Evolutionary conservation across 2,888 invertebrate genomes (phyloP).

Genomic region (Drosophila koepferae): DNA sequence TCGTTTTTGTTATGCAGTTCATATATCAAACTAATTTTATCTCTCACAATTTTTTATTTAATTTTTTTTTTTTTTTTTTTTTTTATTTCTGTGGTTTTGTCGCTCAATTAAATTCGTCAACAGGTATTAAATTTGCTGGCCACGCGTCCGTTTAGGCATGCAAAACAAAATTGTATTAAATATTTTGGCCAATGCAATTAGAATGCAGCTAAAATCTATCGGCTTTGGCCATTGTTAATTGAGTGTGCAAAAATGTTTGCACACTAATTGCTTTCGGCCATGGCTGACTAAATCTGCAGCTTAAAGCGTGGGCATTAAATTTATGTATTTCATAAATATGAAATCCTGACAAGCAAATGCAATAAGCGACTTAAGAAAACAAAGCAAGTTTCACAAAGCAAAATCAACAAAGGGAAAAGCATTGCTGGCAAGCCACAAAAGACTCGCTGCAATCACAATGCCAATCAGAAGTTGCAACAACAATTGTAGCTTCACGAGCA

Average conservation of each 20-base stretch:
- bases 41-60: not conserved
- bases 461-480: constrained; percentile 5
- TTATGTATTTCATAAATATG: constrained; percentile 1
- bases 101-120: constrained; percentile 55
- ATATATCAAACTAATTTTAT: not conserved
- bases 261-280: constrained; percentile 30
- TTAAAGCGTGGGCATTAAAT: not conserved
- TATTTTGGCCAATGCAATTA: constrained; percentile 34
- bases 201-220: constrained; percentile 3
- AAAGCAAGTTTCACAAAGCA: constrained; percentile 5
- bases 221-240: constrained; percentile 37
- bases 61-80: not conserved
- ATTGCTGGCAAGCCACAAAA: constrained; percentile 15
- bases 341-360: not conserved
- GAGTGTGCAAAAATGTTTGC: constrained; percentile 36
- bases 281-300: not conserved
- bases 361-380: constrained; percentile 16
- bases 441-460: constrained; percentile 23
- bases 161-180: constrained; percentile 46
- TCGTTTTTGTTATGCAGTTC: constrained; percentile 28
- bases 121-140: constrained; percentile 23
- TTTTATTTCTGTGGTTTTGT: constrained; percentile 5
- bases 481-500: not conserved
- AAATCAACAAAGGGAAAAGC: constrained; percentile 4
- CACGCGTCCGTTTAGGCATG: constrained; percentile 37